Evolutionary conservation across 2,888 invertebrate species (phyloP), one percentile per base, ranked within the genome.

Genomic region (Chrysolina haemoptera): DNA sequence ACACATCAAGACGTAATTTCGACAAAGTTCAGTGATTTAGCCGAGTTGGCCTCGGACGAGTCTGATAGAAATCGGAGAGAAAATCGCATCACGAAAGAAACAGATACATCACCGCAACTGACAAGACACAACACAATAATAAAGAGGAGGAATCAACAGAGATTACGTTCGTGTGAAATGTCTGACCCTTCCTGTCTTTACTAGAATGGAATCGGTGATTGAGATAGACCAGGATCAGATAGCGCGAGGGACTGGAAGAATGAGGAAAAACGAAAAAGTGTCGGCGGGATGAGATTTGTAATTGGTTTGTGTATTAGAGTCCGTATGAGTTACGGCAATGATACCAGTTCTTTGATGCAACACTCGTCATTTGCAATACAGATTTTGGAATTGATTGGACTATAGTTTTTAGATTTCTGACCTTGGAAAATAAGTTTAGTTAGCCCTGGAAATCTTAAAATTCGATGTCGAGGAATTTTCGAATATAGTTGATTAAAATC

Each of bases 11-110:
- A 46, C 12, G 14, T 46, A 14, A 46, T 46, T 46, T n/a, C 46
- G 46, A 46, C 14, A 46, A 12, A 4, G n/a, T 46, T 1, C 20
- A 55, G 55, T 22, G 55, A 4, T 55, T 55, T 22, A 55, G 59
- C 59, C 14, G 11, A 59, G 10, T 27, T 14, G 22, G 22, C 16
- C 10, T 59, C 16, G 43, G 63, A 41, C 20, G n/a, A 20, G 27
- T 64, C 43, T 9, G 68, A 68, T 59, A 65, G 68, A 55, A 46
- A 68, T 68, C 68, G 68, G 59, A 55, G 18, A 64, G 53, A 50
- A 73, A 70, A 65, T 73, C 43, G 66, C 35, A 69, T 69, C 73
- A 73, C 66, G 73, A 22, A 69, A 69, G 69, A 66, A 69, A 69
- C 50, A 40, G 55, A 73, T 73, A 69, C 65, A 69, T 73, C 69